A percentile compares a stretch with the other conserved stretches of the same genome.
These are phyloP conservation scores for Cyphomyrmex costatus DNA, from an alignment of 1,140 invertebrate genomes.

Conservation along the genomic window DNA sequence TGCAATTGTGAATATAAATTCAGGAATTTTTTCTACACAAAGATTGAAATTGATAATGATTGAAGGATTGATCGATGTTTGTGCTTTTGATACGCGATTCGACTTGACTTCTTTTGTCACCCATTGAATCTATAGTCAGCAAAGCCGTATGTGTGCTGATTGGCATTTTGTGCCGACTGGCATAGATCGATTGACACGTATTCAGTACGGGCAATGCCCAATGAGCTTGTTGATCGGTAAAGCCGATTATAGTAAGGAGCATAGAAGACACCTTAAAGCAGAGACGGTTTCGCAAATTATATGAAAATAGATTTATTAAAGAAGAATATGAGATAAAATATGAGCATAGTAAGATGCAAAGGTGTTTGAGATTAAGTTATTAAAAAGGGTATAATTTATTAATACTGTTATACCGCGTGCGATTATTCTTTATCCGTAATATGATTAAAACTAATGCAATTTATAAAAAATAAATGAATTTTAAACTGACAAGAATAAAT, in stretches of 20 bases:
- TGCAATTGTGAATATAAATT: not conserved
- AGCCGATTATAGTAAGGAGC: slow-evolving; percentile 26
- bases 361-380: not conserved
- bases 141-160: slow-evolving; percentile 49
- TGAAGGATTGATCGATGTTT: slow-evolving; percentile 39
- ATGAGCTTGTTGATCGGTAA: slow-evolving; percentile 55
- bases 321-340: too few species aligned
- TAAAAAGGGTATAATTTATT: not conserved
- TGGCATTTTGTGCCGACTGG: slow-evolving; percentile 56
- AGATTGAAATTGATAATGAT: slow-evolving; percentile 7
- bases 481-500: too few species aligned
- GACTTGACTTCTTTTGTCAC: slow-evolving; percentile 42
- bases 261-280: not conserved
- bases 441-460: not conserved
- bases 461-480: not conserved
- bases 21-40: not conserved
- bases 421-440: not conserved
- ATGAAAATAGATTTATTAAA: not conserved
- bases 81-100: not conserved
- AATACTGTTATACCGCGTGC: not conserved
- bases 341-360: not conserved
- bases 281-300: slow-evolving; percentile 8
- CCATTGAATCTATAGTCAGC: slow-evolving; percentile 22
- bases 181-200: slow-evolving; percentile 62
- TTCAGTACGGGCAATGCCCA: slow-evolving; percentile 43